Base-by-base conservation (phyloP, 2,888 invertebrate genomes). In the Metopia argyrocephala region DNA sequence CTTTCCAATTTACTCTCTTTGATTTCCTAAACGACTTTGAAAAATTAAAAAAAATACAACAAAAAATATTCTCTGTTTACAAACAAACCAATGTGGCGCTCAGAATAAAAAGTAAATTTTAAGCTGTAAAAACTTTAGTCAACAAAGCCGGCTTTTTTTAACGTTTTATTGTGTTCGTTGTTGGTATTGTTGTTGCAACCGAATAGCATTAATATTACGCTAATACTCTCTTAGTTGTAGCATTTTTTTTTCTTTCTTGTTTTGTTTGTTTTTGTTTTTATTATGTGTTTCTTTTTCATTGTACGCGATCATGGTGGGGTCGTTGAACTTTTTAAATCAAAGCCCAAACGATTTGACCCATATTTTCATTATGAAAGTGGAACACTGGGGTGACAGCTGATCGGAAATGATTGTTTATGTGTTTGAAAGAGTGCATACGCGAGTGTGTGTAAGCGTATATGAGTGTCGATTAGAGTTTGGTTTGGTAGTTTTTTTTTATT, bases 321-420 rank as follows among this genome's bases (percentile, higher is more conserved):
- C 86, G 82, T 83, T 87, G 86, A 87, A 86, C 87, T 73, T 74
- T 70, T 74, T 66, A 70, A 75, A 84, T 85, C 85, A 86, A 85
- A 85, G 85, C 86, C 86, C 85, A 86, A 81, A 86, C 84, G 82
- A 85, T 85, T 85, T 87, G 87, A 87, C 87, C 87, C 85, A 87
- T 87, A 87, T 87, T 85, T 86, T 81, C 81, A 57, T 81, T 85
- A 85, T 85, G 85, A 85, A 87, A 86, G 87, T 87, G 86, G 87
- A 87, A 86, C 87, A 87, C 86, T 87, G 85, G 81, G 87, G 87
- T 87, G 87, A 87, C 87, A 87, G 87, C 86, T 86, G 87, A 86
- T 87, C 87, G 86, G 84, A 85, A 84, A 82, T 80, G 83, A 70
- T 76, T 78, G 78, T 38, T 46, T 56, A 64, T 74, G 73, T 78